These are phyloP conservation scores for Nesidiocoris tenuis DNA, from an alignment of 2,888 invertebrate genomes.

Conservation along the genomic window DNA sequence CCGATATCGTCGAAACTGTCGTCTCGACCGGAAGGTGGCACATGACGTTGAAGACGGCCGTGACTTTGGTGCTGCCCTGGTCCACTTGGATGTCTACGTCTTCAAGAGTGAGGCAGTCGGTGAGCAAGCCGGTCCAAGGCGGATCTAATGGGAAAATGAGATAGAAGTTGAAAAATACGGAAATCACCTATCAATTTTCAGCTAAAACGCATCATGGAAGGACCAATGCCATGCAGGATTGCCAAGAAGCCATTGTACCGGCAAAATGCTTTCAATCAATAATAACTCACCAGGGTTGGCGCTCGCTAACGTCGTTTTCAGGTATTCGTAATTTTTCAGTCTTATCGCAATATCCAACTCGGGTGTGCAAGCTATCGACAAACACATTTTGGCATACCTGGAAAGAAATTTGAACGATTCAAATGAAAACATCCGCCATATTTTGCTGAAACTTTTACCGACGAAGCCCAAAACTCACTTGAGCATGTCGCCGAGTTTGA, in stretches of 20 bases:
- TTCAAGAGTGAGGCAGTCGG: constrained; percentile 61
- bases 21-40: constrained; percentile 30
- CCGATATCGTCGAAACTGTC: constrained; percentile 4
- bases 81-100: constrained; percentile 59
- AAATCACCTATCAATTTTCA: too few species aligned
- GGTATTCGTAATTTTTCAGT: constrained; percentile 78
- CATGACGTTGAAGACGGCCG: constrained; percentile 30
- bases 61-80: constrained; percentile 44
- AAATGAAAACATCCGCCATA: too few species aligned
- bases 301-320: constrained; percentile 60
- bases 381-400: constrained; percentile 74
- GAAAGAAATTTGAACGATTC: constrained; percentile 50
- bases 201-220: too few species aligned
- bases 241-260: too few species aligned
- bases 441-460: not conserved
- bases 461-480: constrained; percentile 66
- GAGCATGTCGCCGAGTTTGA: constrained; percentile 73
- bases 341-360: constrained; percentile 73
- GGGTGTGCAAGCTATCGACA: constrained; percentile 73
- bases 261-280: too few species aligned
- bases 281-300: constrained; percentile 50
- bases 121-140: constrained; percentile 54
- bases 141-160: constrained; percentile 55
- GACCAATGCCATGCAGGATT: not conserved
- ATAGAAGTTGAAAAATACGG: not conserved